Conservation (phyloP, 1,140 invertebrate species). For the Drosophila gunungcola region DNA sequence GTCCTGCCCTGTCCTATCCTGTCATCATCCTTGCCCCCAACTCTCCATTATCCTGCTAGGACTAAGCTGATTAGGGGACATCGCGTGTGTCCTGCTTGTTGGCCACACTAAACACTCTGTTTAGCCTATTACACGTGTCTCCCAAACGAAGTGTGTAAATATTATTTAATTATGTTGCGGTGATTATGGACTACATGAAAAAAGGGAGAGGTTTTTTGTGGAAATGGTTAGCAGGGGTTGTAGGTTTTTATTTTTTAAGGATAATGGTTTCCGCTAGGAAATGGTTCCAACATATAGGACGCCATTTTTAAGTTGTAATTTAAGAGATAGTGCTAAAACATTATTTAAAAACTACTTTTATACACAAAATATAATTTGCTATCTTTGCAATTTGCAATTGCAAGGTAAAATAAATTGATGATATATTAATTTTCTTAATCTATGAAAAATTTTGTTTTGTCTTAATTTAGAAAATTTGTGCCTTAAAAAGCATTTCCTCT, state of each 20-base stretch:
- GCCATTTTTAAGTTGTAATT: background rate
- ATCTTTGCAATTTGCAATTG: too few relatives aligned
- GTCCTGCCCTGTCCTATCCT: constrained; percentile 59
- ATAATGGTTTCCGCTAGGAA: background rate
- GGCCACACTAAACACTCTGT: constrained; percentile 51
- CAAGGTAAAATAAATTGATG: too few relatives aligned
- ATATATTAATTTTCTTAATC: too few relatives aligned
- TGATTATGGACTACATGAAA: constrained; percentile 37
- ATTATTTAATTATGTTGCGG: constrained; percentile 57
- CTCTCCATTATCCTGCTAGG: constrained; percentile 15
- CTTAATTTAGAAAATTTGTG: background rate
- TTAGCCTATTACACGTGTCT: constrained; percentile 77
- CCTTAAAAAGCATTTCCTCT: background rate
- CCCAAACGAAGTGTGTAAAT: constrained; percentile 70
- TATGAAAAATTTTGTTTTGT: background rate
- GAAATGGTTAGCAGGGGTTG: background rate
- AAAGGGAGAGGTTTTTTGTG: constrained; percentile 11
- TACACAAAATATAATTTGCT: too few relatives aligned
- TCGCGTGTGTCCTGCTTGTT: constrained; percentile 46
- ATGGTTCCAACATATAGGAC: background rate
- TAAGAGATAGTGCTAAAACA: background rate
- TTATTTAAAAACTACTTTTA: too few relatives aligned
- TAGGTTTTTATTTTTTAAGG: background rate
- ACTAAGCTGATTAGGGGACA: constrained; percentile 60
- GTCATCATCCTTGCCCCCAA: constrained; percentile 23